Base-by-base conservation (phyloP, 2,113 vertebrate species). In the Mesembrinibis cayennensis region DNA sequence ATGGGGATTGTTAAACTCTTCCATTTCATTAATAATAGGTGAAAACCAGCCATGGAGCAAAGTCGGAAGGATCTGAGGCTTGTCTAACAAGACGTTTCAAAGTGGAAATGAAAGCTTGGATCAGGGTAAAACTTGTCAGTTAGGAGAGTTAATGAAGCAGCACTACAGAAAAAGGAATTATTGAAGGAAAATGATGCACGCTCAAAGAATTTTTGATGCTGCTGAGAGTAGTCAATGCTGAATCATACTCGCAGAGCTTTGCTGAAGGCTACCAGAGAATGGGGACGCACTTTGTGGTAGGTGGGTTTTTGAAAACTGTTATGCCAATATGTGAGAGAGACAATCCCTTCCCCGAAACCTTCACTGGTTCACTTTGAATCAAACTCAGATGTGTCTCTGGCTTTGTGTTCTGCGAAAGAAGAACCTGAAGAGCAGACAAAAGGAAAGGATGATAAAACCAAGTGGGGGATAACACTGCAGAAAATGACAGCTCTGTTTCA, bases 31-130 rank as follows among this genome's bases (percentile, higher is more conserved):
- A 94, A 92, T 89, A 90, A 90, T 76, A 76, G 72, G 92, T 89
- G 63, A 87, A 83, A 89, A 97, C 14, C 73, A 94, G 69, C 63
- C 79, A 77, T 27, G 36, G 34, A 91, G 55, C 67, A 65, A 80
- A 93, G 70, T 84, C 7, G 14, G 79, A 86, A 96, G 86, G 93
- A 91, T 96, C 88, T 97, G 93, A 97, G 91, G 85, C 93, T 96
- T 97, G 93, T 95, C 95, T 98, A 96, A 97, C 81, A 97, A 97
- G 97, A 94, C 72, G 90, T 97, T 98, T 97, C 96, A 97, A 97
- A 97, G 94, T 58, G 73, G 95, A 96, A 97, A 97, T 87, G 92
- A 97, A 98, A 97, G 91, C 90, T 72, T 73, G 83, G 53, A 94
- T 96, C 90, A 90, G 96, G 90, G 79, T 94, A 97, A 96, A 96